Evolutionary conservation across 2,888 invertebrate species (phyloP).

Genomic region (Meteorus colon): DNA sequence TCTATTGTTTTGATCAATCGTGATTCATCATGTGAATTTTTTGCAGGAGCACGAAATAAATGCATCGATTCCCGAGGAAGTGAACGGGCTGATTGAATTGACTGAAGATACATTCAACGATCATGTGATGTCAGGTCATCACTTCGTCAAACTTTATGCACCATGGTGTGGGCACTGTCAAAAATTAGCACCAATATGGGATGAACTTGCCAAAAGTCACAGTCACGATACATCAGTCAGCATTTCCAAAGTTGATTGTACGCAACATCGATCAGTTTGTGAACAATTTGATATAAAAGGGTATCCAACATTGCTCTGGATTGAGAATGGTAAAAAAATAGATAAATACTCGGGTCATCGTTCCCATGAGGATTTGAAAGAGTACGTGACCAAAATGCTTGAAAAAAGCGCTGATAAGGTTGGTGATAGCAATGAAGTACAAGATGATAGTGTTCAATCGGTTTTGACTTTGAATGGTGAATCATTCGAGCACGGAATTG

Average conservation of each 20-base stretch:
- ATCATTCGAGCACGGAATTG: slow-evolving; percentile 82
- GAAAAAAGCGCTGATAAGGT: slow-evolving; percentile 72
- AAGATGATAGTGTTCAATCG: slow-evolving; percentile 70
- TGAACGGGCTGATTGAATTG: slow-evolving; percentile 81
- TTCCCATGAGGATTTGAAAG: slow-evolving; percentile 81
- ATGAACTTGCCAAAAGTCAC: slow-evolving; percentile 83
- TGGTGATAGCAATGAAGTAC: slow-evolving; percentile 60
- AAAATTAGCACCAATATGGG: slow-evolving; percentile 89
- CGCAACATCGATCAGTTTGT: slow-evolving; percentile 84
- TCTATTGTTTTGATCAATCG: not conserved
- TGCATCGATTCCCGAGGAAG: slow-evolving; percentile 74
- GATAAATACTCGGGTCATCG: slow-evolving; percentile 84
- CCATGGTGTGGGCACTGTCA: slow-evolving; percentile 95
- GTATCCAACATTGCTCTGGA: slow-evolving; percentile 91
- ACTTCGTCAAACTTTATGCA: slow-evolving; percentile 93
- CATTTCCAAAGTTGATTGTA: slow-evolving; percentile 91
- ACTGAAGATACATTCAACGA: slow-evolving; percentile 85
- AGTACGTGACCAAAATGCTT: slow-evolving; percentile 83
- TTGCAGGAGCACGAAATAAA: slow-evolving; percentile 47
- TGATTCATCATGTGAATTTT: not conserved
- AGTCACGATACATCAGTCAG: slow-evolving; percentile 80
- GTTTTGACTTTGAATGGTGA: slow-evolving; percentile 81
- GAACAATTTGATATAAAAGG: slow-evolving; percentile 87
- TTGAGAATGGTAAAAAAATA: slow-evolving; percentile 89
- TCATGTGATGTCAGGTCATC: slow-evolving; percentile 82